phyloP scores from a whole-genome alignment of 2,888 invertebrate species.

The Acrocyrtus sp. region DNA sequence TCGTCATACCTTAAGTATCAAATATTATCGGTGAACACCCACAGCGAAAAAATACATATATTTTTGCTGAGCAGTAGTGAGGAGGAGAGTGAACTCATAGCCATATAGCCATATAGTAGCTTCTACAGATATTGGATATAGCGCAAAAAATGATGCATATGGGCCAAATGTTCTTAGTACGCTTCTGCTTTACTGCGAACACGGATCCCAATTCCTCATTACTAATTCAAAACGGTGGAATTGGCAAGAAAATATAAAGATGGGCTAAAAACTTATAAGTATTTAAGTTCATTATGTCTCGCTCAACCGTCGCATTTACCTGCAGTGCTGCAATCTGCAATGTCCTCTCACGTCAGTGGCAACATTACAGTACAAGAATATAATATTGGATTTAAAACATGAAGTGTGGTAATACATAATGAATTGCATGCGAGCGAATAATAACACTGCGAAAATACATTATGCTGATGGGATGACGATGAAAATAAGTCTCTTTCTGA shows the following conservation, averaged over 20 bases:
- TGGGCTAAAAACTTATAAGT: constrained; percentile 3
- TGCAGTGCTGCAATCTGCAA: too few relatives aligned
- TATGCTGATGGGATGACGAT: background rate
- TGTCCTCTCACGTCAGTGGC: too few relatives aligned
- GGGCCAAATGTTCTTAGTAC: background rate
- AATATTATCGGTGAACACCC: constrained; percentile 46
- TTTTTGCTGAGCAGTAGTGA: too few relatives aligned
- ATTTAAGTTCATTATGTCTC: too few relatives aligned
- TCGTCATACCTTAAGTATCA: constrained; percentile 35
- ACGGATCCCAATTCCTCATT: constrained; percentile 28
- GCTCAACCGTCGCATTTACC: too few relatives aligned
- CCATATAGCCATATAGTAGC: background rate
- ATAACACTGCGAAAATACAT: constrained; percentile 3
- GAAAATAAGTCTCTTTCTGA: too few relatives aligned
- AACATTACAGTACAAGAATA: too few relatives aligned
- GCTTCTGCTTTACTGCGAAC: background rate
- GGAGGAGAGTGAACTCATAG: constrained; percentile 14
- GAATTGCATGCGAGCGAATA: constrained; percentile 38
- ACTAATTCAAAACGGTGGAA: constrained; percentile 44
- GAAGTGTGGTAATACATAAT: constrained; percentile 45
- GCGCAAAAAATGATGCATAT: background rate
- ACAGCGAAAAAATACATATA: constrained; percentile 38
- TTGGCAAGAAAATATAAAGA: constrained; percentile 23
- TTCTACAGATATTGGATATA: background rate
- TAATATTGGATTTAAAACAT: too few relatives aligned